Evolutionary conservation across 37 sponge, comb jelly and placozoan genomes (phyloP), one percentile per base, ranked within the genome.

Genomic region (Haliclona indistincta): DNA sequence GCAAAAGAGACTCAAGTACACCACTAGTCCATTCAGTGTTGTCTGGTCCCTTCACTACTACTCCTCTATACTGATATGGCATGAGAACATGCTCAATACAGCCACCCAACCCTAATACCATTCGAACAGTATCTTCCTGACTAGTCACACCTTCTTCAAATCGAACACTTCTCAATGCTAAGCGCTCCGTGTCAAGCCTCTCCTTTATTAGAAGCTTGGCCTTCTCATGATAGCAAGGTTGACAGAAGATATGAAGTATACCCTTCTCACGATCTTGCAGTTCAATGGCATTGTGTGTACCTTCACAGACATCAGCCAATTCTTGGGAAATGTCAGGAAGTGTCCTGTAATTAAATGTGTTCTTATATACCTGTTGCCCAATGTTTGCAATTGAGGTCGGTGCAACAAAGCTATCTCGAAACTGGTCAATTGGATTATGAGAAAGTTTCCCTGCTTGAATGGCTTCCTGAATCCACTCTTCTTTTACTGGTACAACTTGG

Each of bases 401-500:
- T 26, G 63, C 36, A 5, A 82, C 74, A 35, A 73, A 43, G 55
- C 61, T 77, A 19, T 67, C 20, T 19, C 45, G 29, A 28, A 58
- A 72, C 0, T n/a, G 20, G 17, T 73, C 66, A 4, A 43, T 35
- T 32, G 83, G 89, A 54, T 88, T 55, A 29, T 39, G 38, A 4
- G 6, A 29, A 19, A 88, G 45, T 53, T 69, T 66, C 0, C 77
- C 81, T 29, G 36, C 29, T 2, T 38, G 29, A 30, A 89, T 29
- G 20, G 90, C 90, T 80, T 89, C 77, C 30, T 73, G 35, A 32
- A 89, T 55, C 90, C 90, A 89, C 29, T 89, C 81, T 40, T 84
- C 64, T n/a, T 71, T 29, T 5, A 89, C 90, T n/a, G 81, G 75
- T 8, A 81, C 7, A 11, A 76, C 81, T 52, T 84, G 77, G 2